These are phyloP conservation scores for Agriopis leucophaearia DNA, from an alignment of 2,888 invertebrate genomes.

Conservation along the genomic window DNA sequence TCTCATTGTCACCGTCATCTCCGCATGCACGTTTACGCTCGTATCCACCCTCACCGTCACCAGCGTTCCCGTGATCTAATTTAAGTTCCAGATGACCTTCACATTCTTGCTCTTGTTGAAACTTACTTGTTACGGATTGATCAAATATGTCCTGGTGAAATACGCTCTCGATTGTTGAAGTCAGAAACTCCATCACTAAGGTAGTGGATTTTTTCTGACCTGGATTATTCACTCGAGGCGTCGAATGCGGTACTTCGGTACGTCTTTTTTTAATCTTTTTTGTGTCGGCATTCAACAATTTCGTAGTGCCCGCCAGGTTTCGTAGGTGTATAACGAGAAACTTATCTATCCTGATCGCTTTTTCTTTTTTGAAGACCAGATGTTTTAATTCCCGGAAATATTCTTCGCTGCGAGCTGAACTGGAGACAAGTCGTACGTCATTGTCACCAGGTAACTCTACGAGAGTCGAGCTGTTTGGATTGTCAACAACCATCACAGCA, in stretches of 20 bases:
- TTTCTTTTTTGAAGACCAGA: background rate
- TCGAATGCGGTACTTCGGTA: background rate
- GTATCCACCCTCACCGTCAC: too few species aligned
- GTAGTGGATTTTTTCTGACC: background rate
- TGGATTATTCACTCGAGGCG: background rate
- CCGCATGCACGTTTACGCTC: too few species aligned
- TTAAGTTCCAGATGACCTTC: too few species aligned
- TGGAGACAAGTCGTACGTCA: background rate
- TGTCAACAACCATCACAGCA: background rate
- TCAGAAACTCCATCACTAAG: background rate
- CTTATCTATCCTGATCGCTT: background rate
- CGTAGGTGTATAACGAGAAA: background rate
- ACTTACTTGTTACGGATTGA: too few species aligned
- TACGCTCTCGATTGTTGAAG: too few species aligned
- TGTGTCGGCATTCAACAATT: background rate
- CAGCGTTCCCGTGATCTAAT: too few species aligned
- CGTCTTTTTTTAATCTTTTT: background rate
- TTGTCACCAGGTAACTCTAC: background rate
- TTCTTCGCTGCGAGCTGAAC: background rate
- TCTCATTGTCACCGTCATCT: too few species aligned
- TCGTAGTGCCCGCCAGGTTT: background rate
- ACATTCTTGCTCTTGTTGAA: too few species aligned
- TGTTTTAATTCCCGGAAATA: background rate
- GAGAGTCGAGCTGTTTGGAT: background rate
- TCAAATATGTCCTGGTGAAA: too few species aligned